These are phyloP conservation scores for Oncorhynchus mykiss DNA, from an alignment of 2,113 vertebrate genomes.

Conservation along the genomic window DNA sequence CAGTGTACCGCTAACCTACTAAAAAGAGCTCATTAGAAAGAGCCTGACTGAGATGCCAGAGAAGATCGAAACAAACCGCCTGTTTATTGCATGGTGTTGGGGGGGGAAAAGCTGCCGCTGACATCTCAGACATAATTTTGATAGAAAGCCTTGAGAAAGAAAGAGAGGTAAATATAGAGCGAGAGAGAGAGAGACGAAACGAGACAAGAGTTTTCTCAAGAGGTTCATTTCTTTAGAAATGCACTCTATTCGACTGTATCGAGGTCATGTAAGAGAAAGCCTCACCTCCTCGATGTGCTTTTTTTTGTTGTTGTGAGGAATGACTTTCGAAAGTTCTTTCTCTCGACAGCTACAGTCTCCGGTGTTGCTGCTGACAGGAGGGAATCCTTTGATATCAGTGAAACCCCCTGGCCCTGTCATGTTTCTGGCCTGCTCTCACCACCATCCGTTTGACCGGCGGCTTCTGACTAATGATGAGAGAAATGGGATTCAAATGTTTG, in stretches of 20 bases:
- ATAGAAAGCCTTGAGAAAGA: conserved; percentile 65
- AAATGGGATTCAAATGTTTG: conserved; percentile 45
- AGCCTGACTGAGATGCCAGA: conserved; percentile 43
- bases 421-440: conserved; percentile 22
- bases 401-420: conserved; percentile 8
- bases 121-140: conserved; percentile 73
- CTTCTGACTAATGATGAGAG: conserved; percentile 29
- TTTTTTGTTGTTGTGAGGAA: conserved; percentile 15
- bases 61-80: conserved; percentile 78
- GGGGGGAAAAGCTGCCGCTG: conserved; percentile 69
- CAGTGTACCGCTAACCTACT: conserved; percentile 76
- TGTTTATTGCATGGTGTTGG: conserved; percentile 69
- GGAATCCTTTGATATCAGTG: conserved; percentile 31
- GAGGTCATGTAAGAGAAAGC: conserved; percentile 43
- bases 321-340: conserved; percentile 19
- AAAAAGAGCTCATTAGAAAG: conserved; percentile 13
- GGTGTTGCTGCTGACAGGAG: conserved; percentile 18
- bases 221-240: not conserved
- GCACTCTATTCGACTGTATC: too few relatives aligned
- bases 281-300: conserved; percentile 19
- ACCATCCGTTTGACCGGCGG: conserved; percentile 37
- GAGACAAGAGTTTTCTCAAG: conserved; percentile 1
- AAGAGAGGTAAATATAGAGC: conserved; percentile 3
- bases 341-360: not conserved
- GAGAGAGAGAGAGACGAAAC: not conserved